Base-by-base conservation (phyloP, 2,797 vertebrate genomes). In the Natrix natrix region DNA sequence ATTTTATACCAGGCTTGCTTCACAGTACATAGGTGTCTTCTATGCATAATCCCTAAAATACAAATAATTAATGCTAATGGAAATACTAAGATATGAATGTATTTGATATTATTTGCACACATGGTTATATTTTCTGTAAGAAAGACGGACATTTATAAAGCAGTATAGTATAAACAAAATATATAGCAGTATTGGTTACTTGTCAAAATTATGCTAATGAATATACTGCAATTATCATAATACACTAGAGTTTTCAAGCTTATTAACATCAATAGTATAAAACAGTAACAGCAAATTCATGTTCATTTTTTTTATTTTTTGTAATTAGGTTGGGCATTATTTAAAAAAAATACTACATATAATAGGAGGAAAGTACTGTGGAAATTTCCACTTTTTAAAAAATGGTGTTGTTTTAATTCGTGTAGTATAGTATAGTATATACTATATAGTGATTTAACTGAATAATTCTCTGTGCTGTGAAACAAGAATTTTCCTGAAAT, bases 1-100 rank as follows among this genome's bases (percentile, higher is more conserved):
- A 92, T 96, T 96, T 96, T 96, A 96, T 96, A 95, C 93, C 96
- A 96, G 93, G 94, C 96, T 97, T 96, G 96, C 95, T 96, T 95
- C 94, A 95, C 89, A 96, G 94, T 95, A 94, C 96, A 95, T 95
- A 95, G 94, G 95, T 95, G 93, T 95, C 95, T 96, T 93, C 94
- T 96, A 96, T 96, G 96, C 96, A 96, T 96, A 94, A 94, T 96
- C 94, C 96, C 95, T 96, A 97, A 96, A 96, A 94, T 96, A 90
- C 93, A 93, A 95, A 94, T 95, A 94, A 96, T 95, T 95, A 95
- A 97, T 95, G 96, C 92, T 28, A 11, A 22, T 3, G 96, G 94
- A 93, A 94, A 94, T 95, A 96, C 95, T 94, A 93, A 95, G 95
- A 93, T 95, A 96, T 94, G 94, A 95, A 95, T 96, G 86, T 89